phyloP scores from a whole-genome alignment of 2,797 vertebrate species.

The Notolepis coatsorum region DNA sequence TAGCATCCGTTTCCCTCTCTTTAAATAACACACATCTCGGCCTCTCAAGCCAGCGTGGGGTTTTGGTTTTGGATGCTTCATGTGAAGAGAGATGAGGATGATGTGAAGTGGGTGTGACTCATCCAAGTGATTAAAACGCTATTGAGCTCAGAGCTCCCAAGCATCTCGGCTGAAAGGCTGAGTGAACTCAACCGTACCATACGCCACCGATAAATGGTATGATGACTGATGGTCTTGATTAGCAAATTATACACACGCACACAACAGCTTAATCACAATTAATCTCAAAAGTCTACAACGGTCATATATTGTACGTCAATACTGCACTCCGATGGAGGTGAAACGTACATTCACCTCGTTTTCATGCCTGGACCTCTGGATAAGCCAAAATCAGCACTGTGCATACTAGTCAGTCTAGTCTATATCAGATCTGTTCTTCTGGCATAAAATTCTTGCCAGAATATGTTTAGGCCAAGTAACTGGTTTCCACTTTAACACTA shows the following conservation, averaged over 20 bases:
- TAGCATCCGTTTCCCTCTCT: conserved; percentile 39
- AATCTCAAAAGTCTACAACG: conserved; percentile 60
- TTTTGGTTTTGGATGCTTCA: conserved; percentile 38
- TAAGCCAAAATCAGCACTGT: too few relatives aligned
- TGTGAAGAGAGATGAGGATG: conserved; percentile 61
- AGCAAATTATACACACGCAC: conserved; percentile 63
- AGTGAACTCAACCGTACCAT: conserved; percentile 59
- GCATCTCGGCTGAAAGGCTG: conserved; percentile 62
- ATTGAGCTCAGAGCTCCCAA: conserved; percentile 36
- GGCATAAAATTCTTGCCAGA: too few relatives aligned
- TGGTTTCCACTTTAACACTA: too few relatives aligned
- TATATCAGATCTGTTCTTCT: too few relatives aligned
- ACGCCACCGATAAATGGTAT: conserved; percentile 54
- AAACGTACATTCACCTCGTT: conserved; percentile 26
- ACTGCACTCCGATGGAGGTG: conserved; percentile 15
- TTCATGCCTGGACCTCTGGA: too few relatives aligned
- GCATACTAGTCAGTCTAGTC: too few relatives aligned
- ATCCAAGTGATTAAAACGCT: conserved; percentile 73
- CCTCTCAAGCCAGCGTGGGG: conserved; percentile 9
- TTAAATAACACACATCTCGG: conserved; percentile 2
- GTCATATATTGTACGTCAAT: conserved; percentile 23
- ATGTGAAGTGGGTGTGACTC: conserved; percentile 72
- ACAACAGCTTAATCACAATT: conserved; percentile 66
- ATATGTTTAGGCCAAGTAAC: too few relatives aligned
- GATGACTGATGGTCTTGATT: conserved; percentile 66